Percentiles rank a stretch among this genome's conserved stretches.
Conservation (phyloP, 64 coral and sea anemone genomes). For the Dendrophyllia cribrosa region DNA sequence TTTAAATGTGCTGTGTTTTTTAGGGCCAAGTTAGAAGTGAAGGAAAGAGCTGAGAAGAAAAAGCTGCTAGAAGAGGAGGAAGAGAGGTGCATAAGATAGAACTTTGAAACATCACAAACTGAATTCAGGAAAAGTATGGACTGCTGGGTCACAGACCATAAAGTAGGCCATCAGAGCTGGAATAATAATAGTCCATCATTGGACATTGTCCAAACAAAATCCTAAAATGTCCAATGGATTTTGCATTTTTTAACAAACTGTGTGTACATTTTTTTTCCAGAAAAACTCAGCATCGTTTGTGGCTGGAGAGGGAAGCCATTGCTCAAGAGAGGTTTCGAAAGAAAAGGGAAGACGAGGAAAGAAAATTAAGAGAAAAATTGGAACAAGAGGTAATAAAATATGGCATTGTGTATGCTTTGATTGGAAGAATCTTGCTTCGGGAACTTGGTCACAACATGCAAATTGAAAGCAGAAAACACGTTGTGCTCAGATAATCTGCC, state of each 20-base stretch:
- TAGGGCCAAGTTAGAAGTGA: slow-evolving; percentile 65
- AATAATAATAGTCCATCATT: too few relatives aligned
- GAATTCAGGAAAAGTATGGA: not conserved
- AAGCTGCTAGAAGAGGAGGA: slow-evolving; percentile 53
- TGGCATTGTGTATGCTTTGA: not conserved
- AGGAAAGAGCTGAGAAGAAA: slow-evolving; percentile 64
- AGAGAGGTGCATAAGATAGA: slow-evolving; percentile 35
- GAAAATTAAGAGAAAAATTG: slow-evolving; percentile 62
- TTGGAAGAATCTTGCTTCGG: too few relatives aligned
- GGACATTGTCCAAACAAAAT: too few relatives aligned
- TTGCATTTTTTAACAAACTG: not conserved
- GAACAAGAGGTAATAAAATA: slow-evolving; percentile 70
- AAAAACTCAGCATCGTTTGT: slow-evolving; percentile 66
- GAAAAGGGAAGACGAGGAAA: slow-evolving; percentile 71
- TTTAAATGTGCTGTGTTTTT: not conserved
- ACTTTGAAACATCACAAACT: not conserved
- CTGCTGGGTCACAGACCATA: not conserved
- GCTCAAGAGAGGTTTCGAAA: slow-evolving; percentile 70
- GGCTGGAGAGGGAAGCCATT: slow-evolving; percentile 74
- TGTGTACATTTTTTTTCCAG: slow-evolving; percentile 2
- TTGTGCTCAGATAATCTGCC: too few relatives aligned
- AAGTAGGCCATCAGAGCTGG: too few relatives aligned
- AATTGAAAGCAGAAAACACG: too few relatives aligned
- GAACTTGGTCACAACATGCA: too few relatives aligned
- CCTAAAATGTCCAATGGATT: too few relatives aligned